Conservation (phyloP, 2,888 invertebrate genomes). For the Plebejus anna region DNA sequence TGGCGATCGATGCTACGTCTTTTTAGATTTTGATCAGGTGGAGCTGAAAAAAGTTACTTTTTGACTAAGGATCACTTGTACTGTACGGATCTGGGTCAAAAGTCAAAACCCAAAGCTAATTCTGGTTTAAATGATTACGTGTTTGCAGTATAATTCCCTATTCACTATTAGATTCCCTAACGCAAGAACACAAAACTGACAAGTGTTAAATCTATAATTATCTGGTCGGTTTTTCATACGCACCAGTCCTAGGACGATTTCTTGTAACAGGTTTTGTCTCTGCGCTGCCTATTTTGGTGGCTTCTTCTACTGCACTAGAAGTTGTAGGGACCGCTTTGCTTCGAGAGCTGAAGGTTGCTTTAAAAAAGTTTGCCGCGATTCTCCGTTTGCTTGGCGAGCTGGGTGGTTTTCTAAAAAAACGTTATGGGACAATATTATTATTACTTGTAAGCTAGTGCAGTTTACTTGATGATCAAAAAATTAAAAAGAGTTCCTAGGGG, state of each 20-base stretch:
- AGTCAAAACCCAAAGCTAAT: too few species aligned
- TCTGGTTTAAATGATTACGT: too few species aligned
- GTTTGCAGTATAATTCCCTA: too few species aligned
- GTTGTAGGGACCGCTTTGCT: conserved; percentile 66
- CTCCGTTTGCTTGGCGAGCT: conserved; percentile 46
- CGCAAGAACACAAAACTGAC: not conserved
- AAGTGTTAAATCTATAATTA: not conserved
- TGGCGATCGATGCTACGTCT: conserved; percentile 48
- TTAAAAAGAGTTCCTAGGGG: conserved; percentile 52
- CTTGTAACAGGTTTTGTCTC: conserved; percentile 75
- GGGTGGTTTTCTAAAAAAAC: conserved; percentile 48
- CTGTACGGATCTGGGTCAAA: too few species aligned
- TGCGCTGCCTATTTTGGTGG: conserved; percentile 74
- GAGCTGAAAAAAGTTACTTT: conserved; percentile 30
- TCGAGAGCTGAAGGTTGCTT: conserved; percentile 71
- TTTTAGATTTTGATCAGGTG: conserved; percentile 49
- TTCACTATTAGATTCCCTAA: too few species aligned
- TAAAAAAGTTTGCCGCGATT: conserved; percentile 70
- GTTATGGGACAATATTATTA: not conserved
- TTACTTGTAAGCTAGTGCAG: too few species aligned
- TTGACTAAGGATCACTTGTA: too few species aligned
- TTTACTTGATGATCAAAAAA: conserved; percentile 39
- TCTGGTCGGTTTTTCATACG: conserved; percentile 29
- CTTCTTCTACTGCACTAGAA: conserved; percentile 53
- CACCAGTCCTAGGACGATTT: conserved; percentile 72